Evolutionary conservation across 1,140 invertebrate species (phyloP).

Genomic region (Euwallacea similis): DNA sequence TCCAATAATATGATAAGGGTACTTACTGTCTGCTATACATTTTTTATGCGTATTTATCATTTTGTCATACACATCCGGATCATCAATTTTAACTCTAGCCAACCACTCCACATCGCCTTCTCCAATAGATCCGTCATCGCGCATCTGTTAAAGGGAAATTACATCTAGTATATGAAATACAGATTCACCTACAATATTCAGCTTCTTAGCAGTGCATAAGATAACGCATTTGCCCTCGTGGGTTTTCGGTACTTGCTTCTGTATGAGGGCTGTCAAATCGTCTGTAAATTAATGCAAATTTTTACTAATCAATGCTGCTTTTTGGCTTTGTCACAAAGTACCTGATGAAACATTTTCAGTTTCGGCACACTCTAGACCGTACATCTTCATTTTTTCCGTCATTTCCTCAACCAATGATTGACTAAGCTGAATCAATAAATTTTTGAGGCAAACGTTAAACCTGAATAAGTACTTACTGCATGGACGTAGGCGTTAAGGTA

Average conservation of each 20-base stretch:
- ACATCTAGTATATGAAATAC: neutral
- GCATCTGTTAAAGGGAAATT: slow-evolving; percentile 19
- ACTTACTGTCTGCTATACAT: slow-evolving; percentile 8
- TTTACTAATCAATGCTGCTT: too few relatives aligned
- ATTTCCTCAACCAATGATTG: slow-evolving; percentile 3
- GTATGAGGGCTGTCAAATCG: slow-evolving; percentile 10
- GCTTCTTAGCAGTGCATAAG: slow-evolving; percentile 22
- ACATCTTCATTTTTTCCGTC: neutral
- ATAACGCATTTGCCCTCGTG: slow-evolving; percentile 23
- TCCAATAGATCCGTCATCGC: slow-evolving; percentile 13
- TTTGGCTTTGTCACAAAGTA: neutral
- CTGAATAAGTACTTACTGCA: too few relatives aligned
- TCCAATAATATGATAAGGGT: neutral
- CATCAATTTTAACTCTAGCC: slow-evolving; percentile 19
- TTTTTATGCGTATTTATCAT: neutral
- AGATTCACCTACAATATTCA: slow-evolving; percentile 17
- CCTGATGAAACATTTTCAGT: slow-evolving; percentile 10
- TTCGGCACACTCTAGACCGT: slow-evolving; percentile 10
- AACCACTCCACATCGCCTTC: slow-evolving; percentile 18
- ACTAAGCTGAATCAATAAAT: slow-evolving; percentile 1
- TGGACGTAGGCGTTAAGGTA: too few relatives aligned
- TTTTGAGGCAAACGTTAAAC: too few relatives aligned
- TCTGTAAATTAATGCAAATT: neutral
- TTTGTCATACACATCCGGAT: slow-evolving; percentile 19
- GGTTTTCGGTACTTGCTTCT: slow-evolving; percentile 1